These are phyloP conservation scores for Phalanger gymnotis DNA, from an alignment of 2,797 vertebrate genomes.

Conservation along the genomic window DNA sequence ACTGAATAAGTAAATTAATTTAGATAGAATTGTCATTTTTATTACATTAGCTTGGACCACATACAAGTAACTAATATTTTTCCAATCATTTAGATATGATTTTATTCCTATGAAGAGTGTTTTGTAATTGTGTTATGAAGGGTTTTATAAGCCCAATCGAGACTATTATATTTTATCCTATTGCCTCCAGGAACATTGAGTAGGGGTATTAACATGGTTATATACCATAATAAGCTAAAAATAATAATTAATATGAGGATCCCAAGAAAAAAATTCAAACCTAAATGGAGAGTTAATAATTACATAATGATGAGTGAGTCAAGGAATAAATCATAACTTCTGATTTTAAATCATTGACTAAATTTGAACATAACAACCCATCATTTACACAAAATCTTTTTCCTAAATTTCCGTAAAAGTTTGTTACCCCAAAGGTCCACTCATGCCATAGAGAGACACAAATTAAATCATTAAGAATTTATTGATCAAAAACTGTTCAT, in stretches of 20 bases:
- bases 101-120: too few relatives aligned
- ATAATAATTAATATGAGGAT: neutral
- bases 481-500: neutral
- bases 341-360: neutral
- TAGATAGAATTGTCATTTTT: too few relatives aligned
- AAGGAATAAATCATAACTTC: neutral
- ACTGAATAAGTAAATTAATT: too few relatives aligned
- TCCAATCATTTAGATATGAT: too few relatives aligned
- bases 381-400: neutral
- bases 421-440: neutral
- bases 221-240: neutral
- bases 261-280: neutral
- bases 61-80: too few relatives aligned
- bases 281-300: neutral
- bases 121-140: too few relatives aligned
- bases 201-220: neutral
- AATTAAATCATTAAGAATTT: neutral
- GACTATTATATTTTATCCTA: neutral
- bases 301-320: neutral
- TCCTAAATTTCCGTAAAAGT: neutral
- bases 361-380: neutral
- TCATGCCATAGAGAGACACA: neutral
- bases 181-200: neutral
- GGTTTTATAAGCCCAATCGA: neutral
- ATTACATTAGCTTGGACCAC: too few relatives aligned